Evolutionary conservation across 2,113 vertebrate species (phyloP).

Genomic region (Corvus hawaiiensis): DNA sequence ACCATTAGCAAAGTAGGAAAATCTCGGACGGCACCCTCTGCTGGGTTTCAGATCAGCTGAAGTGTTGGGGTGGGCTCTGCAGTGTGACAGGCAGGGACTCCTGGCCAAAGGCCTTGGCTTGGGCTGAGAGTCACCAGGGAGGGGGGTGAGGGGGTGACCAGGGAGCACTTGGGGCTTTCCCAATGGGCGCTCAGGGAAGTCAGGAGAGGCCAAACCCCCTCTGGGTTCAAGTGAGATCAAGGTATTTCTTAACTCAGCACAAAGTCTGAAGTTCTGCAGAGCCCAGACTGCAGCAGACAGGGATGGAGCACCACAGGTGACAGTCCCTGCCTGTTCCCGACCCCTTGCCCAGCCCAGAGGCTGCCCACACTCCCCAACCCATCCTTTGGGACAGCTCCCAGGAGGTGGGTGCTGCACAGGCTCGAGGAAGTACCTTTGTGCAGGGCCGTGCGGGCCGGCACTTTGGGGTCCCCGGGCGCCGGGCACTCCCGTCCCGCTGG

Average conservation of each 20-base stretch:
- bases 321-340: neutral
- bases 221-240: neutral
- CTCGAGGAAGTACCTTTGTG: constrained; percentile 77
- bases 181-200: neutral
- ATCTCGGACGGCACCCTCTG: constrained; percentile 8
- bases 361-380: neutral
- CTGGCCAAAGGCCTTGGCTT: neutral
- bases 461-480: constrained; percentile 77
- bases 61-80: neutral
- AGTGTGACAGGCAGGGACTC: neutral
- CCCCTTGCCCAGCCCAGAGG: neutral
- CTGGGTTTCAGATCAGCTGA: neutral
- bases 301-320: fast-evolving
- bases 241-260: neutral
- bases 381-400: neutral
- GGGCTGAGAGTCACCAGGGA: neutral
- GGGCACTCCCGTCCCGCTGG: constrained; percentile 78
- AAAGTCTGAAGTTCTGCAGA: neutral
- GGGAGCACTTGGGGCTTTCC: neutral
- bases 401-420: neutral
- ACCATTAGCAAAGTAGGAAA: neutral
- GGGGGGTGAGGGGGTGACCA: fast-evolving
- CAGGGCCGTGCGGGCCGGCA: constrained; percentile 75
- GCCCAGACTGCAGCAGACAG: neutral
- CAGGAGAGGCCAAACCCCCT: neutral